Conservation (phyloP, 2,797 vertebrate species). For the Meda fulgida region DNA sequence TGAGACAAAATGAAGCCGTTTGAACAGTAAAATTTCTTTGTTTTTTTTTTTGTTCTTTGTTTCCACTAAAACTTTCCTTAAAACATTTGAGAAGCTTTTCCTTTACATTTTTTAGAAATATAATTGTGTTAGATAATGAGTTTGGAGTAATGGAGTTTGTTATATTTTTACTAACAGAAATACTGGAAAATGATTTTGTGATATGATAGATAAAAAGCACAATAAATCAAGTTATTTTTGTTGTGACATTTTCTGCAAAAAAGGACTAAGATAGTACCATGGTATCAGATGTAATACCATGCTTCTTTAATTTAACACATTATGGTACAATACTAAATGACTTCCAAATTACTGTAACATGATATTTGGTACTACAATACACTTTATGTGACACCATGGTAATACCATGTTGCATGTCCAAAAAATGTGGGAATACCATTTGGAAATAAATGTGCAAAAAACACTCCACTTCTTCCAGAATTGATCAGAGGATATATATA, state of each 20-base stretch:
- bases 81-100: neutral
- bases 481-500: slow-evolving; percentile 12
- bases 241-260: neutral
- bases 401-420: neutral
- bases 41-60: neutral
- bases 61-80: neutral
- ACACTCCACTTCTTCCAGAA: neutral
- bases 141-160: too few species aligned
- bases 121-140: neutral
- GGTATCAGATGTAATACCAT: neutral
- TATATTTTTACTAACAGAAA: neutral
- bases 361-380: neutral
- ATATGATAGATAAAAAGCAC: neutral
- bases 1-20: neutral
- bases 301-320: neutral
- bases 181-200: neutral
- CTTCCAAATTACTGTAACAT: neutral
- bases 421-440: neutral
- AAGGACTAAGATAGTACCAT: neutral
- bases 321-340: neutral
- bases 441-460: neutral
- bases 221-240: slow-evolving; percentile 4
- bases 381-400: neutral
- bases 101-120: neutral
- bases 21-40: too few species aligned